Conservation (phyloP, 2,888 invertebrate genomes). For the Hipparchia semele region DNA sequence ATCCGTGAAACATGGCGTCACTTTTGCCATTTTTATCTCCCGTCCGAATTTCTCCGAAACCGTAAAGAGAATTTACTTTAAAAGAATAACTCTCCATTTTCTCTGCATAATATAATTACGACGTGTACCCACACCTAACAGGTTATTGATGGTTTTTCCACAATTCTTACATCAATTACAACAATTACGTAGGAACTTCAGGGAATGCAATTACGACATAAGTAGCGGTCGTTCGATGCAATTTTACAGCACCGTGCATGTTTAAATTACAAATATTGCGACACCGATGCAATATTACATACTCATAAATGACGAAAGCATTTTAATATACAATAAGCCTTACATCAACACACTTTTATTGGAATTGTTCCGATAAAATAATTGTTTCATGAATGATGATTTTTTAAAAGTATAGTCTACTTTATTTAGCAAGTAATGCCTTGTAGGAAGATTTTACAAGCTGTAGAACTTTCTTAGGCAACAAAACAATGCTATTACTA, state of each 20-base stretch:
- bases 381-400: too few species aligned
- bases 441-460: too few species aligned
- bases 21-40: too few species aligned
- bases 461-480: too few species aligned
- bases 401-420: too few species aligned
- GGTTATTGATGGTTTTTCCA: neutral
- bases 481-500: too few species aligned
- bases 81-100: neutral
- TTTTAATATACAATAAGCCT: neutral
- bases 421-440: too few species aligned
- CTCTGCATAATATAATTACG: neutral
- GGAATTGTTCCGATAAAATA: too few species aligned
- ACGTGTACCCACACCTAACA: neutral
- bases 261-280: conserved; percentile 10
- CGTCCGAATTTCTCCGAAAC: too few species aligned
- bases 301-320: neutral
- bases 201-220: conserved; percentile 10
- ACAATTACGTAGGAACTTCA: neutral
- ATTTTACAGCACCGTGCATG: conserved; percentile 14
- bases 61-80: too few species aligned
- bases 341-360: neutral
- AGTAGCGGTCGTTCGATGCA: conserved; percentile 1
- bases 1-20: too few species aligned
- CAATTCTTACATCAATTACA: conserved; percentile 1
- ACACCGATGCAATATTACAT: conserved; percentile 3